These are phyloP conservation scores for Rhinogobio ventralis DNA, from an alignment of 2,797 vertebrate genomes.

Conservation along the genomic window DNA sequence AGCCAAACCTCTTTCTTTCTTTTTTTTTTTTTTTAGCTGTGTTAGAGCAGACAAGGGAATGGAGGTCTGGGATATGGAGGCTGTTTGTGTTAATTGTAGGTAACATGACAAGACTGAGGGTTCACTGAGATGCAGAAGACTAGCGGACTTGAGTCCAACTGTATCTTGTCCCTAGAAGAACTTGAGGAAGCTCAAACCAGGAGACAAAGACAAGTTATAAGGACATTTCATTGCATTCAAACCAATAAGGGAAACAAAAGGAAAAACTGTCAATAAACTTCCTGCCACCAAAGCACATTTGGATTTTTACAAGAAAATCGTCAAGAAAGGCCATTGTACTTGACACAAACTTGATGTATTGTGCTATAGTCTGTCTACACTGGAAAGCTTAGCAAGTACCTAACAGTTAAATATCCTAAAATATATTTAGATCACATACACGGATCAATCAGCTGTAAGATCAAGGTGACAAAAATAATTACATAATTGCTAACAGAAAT, in stretches of 20 bases:
- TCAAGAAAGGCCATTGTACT: constrained; percentile 21
- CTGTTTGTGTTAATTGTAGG: constrained; percentile 44
- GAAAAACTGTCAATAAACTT: neutral
- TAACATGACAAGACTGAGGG: constrained; percentile 46
- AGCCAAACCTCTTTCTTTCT: constrained; percentile 84
- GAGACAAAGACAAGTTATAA: constrained; percentile 50
- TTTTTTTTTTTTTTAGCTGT: constrained; percentile 55
- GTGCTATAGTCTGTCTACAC: constrained; percentile 4
- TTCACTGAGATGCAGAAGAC: constrained; percentile 26
- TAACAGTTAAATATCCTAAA: neutral
- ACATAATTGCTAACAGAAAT: neutral
- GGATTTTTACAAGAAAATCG: constrained; percentile 10
- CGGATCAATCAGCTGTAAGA: neutral
- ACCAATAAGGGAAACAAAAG: constrained; percentile 26
- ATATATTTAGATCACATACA: neutral
- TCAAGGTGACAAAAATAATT: neutral
- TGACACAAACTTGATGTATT: neutral
- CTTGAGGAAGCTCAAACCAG: constrained; percentile 49
- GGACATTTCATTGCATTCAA: constrained; percentile 46
- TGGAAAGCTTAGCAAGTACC: neutral
- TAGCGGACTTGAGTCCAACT: constrained; percentile 41
- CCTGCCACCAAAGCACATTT: constrained; percentile 20
- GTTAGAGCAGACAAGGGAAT: constrained; percentile 50
- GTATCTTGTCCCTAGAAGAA: constrained; percentile 51
- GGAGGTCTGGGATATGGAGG: constrained; percentile 34